These are phyloP conservation scores for Gasterosteus aculeatus DNA, from an alignment of 2,113 vertebrate species.

Conservation along the genomic window DNA sequence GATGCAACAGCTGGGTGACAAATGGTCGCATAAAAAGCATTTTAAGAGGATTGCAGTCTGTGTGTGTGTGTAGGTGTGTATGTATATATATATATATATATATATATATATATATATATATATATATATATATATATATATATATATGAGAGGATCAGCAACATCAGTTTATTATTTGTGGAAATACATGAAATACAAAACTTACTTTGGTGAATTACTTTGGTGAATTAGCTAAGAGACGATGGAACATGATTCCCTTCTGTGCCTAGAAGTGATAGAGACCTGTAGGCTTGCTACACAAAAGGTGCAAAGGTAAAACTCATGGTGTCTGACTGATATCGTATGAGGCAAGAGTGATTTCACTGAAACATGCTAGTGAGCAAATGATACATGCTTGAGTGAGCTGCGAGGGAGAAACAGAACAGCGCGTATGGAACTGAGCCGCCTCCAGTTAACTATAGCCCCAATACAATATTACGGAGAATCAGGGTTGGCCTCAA, in stretches of 20 bases:
- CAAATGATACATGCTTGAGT: neutral
- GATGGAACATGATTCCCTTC: constrained; percentile 48
- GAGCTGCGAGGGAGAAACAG: neutral
- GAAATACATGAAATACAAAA: constrained; percentile 56
- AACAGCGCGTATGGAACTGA: neutral
- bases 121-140: constrained; percentile 6
- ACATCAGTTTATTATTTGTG: constrained; percentile 70
- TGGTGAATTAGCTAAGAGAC: constrained; percentile 33
- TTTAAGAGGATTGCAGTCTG: constrained; percentile 71
- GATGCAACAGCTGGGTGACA: constrained; percentile 63
- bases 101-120: constrained; percentile 29
- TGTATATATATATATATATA: constrained; percentile 39
- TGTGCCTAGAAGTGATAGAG: constrained; percentile 39
- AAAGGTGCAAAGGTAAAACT: neutral
- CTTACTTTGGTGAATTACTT: constrained; percentile 47
- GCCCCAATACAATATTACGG: neutral
- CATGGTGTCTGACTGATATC: neutral
- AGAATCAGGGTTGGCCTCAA: neutral
- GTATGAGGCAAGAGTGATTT: neutral
- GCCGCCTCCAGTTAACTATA: neutral
- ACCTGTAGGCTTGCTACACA: constrained; percentile 10
- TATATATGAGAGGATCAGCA: constrained; percentile 51
- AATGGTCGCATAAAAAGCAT: constrained; percentile 73
- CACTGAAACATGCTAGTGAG: neutral
- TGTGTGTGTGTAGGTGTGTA: constrained; percentile 25